Evolutionary conservation across 2,797 vertebrate genomes (phyloP).

Genomic region (Sebastes matsubarae): DNA sequence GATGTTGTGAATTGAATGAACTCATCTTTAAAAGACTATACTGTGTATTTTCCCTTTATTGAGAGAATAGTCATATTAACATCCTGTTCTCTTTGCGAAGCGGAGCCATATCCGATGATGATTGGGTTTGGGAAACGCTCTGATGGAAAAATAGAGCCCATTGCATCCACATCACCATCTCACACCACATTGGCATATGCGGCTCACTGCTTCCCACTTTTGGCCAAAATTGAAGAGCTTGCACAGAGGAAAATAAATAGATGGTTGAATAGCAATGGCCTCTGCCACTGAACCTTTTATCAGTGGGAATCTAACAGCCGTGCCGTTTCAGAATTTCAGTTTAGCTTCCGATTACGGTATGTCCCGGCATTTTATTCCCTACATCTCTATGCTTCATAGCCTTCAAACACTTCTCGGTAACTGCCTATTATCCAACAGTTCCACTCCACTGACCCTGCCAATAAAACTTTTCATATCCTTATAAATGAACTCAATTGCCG

Average conservation of each 20-base stretch:
- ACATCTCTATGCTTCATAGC: slow-evolving; percentile 98
- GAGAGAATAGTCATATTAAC: slow-evolving; percentile 87
- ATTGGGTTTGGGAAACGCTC: slow-evolving; percentile 81
- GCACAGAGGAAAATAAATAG: slow-evolving; percentile 88
- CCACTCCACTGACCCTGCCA: slow-evolving; percentile 99
- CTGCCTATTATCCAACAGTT: slow-evolving; percentile 99
- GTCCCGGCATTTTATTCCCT: slow-evolving; percentile 98
- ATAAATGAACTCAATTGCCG: slow-evolving; percentile 99
- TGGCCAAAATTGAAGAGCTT: slow-evolving; percentile 88
- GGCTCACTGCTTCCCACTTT: slow-evolving; percentile 86
- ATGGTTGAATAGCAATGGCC: slow-evolving; percentile 86
- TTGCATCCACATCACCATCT: slow-evolving; percentile 85
- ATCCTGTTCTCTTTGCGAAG: slow-evolving; percentile 81
- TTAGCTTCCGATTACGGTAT: slow-evolving; percentile 99
- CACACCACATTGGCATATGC: slow-evolving; percentile 84
- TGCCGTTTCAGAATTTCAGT: slow-evolving; percentile 91
- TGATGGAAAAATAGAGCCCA: slow-evolving; percentile 83
- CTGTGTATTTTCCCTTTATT: slow-evolving; percentile 78
- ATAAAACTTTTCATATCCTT: slow-evolving; percentile 99
- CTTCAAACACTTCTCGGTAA: slow-evolving; percentile 99
- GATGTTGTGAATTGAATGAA: slow-evolving; percentile 84
- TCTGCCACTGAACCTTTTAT: slow-evolving; percentile 86
- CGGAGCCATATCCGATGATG: slow-evolving; percentile 85
- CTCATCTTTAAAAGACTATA: slow-evolving; percentile 82
- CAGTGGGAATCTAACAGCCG: slow-evolving; percentile 89